phyloP scores from a whole-genome alignment of 2,888 invertebrate species.

The Drosophila algonquin region DNA sequence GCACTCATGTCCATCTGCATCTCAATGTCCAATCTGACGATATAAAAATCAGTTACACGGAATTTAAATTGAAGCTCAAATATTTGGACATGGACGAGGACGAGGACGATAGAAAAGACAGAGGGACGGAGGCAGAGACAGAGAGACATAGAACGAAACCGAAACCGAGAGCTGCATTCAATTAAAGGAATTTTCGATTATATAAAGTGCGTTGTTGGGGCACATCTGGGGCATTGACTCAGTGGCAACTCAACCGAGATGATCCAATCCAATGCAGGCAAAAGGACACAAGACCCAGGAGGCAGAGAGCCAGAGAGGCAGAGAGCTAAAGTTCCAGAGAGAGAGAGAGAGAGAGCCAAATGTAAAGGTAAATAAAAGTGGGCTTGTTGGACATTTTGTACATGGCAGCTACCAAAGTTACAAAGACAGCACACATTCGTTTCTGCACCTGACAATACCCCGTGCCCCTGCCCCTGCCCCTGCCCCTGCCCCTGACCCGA shows the following conservation, averaged over 20 bases:
- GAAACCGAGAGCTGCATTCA: conserved; percentile 69
- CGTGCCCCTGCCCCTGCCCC: conserved; percentile 2
- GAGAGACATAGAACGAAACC: conserved; percentile 45
- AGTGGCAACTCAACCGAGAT: conserved; percentile 25
- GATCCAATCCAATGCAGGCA: not conserved
- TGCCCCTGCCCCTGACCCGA: not conserved
- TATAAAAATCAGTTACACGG: conserved; percentile 55
- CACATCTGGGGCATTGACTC: conserved; percentile 27
- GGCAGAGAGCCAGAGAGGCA: not conserved
- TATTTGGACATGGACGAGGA: conserved; percentile 62
- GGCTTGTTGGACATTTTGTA: conserved; percentile 72
- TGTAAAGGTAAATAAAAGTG: conserved; percentile 69
- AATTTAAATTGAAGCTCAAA: conserved; percentile 76
- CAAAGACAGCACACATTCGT: conserved; percentile 39
- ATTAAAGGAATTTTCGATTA: conserved; percentile 76
- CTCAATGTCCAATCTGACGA: conserved; percentile 27
- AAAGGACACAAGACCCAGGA: not conserved
- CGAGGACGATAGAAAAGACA: conserved; percentile 11
- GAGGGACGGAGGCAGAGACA: conserved; percentile 1
- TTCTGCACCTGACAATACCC: conserved; percentile 41
- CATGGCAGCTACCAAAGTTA: conserved; percentile 67
- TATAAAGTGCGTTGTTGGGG: conserved; percentile 73
- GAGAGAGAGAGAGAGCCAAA: conserved; percentile 3
- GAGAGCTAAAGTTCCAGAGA: not conserved
- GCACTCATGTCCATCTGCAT: not conserved